Percentiles rank a stretch among this genome's conserved stretches.
Evolutionary conservation across 2,113 vertebrate species (phyloP).

Genomic region (Campylomormyrus numenius): DNA sequence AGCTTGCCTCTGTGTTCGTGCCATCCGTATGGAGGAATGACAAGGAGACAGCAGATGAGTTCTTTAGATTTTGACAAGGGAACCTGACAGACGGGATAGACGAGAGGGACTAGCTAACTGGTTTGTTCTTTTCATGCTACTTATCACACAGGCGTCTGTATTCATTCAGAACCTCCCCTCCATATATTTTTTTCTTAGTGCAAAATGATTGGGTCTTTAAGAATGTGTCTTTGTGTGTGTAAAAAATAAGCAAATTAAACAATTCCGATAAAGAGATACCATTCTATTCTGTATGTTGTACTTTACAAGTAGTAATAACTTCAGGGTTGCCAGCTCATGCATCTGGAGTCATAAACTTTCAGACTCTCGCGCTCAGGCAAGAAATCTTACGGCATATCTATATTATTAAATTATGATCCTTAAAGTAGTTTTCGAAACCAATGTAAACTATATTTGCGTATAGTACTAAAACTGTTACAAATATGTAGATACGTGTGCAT

Average conservation of each 20-base stretch:
- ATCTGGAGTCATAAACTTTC: neutral
- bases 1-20: neutral
- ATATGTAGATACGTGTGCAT: neutral
- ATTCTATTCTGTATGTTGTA: neutral
- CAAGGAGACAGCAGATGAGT: neutral
- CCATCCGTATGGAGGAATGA: neutral
- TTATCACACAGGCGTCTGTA: neutral
- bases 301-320: neutral
- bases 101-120: neutral
- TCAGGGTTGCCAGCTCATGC: neutral
- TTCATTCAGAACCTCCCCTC: neutral
- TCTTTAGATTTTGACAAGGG: slow-evolving; percentile 8
- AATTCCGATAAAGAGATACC: neutral
- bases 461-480: neutral
- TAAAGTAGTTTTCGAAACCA: neutral
- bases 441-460: neutral
- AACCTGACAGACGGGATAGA: slow-evolving; percentile 12
- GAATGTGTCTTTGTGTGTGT: neutral
- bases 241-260: neutral
- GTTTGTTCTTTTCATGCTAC: neutral
- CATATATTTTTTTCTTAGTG: neutral
- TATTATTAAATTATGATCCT: neutral
- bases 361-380: neutral
- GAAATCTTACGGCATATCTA: neutral
- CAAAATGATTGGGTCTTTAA: neutral